A percentile compares a stretch with the other conserved stretches of the same genome.
Evolutionary conservation across 2,888 invertebrate genomes (phyloP).

Genomic region (Nomada ferruginata): DNA sequence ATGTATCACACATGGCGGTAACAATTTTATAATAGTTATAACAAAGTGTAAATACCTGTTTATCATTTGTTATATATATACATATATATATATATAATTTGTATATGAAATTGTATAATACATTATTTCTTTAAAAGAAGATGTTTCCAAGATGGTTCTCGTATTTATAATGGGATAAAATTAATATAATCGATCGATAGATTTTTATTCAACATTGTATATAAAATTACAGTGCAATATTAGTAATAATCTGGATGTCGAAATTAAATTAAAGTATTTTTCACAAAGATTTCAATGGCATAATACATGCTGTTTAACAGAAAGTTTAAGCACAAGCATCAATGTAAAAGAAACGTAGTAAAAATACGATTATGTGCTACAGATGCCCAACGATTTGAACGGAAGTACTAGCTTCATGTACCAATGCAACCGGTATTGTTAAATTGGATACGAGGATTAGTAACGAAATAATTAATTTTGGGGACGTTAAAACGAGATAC

Average conservation of each 20-base stretch:
- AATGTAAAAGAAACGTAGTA: conserved; percentile 18
- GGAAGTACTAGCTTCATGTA: conserved; percentile 51
- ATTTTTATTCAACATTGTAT: conserved; percentile 6
- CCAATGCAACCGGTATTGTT: conserved; percentile 52
- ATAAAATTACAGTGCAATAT: background rate
- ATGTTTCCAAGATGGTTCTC: conserved; percentile 35
- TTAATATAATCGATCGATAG: background rate
- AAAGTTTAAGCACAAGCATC: conserved; percentile 1
- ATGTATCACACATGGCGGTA: conserved; percentile 34
- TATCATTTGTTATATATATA: conserved; percentile 48
- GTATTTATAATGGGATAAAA: conserved; percentile 11
- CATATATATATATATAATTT: conserved; percentile 38
- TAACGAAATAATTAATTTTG: conserved; percentile 52
- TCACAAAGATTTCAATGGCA: conserved; percentile 3
- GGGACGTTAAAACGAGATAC: conserved; percentile 43
- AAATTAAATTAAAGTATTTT: conserved; percentile 23
- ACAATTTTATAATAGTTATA: conserved; percentile 45
- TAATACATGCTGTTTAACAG: background rate
- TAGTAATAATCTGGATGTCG: background rate
- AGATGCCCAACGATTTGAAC: conserved; percentile 58
- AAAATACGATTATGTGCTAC: conserved; percentile 58
- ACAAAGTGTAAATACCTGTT: conserved; percentile 50
- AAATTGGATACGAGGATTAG: conserved; percentile 53
- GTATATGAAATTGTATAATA: conserved; percentile 58
- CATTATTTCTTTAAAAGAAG: conserved; percentile 45